Evolutionary conservation across 2,113 vertebrate genomes (phyloP), one percentile per base, ranked within the genome.

Genomic region (Notechis scutatus): DNA sequence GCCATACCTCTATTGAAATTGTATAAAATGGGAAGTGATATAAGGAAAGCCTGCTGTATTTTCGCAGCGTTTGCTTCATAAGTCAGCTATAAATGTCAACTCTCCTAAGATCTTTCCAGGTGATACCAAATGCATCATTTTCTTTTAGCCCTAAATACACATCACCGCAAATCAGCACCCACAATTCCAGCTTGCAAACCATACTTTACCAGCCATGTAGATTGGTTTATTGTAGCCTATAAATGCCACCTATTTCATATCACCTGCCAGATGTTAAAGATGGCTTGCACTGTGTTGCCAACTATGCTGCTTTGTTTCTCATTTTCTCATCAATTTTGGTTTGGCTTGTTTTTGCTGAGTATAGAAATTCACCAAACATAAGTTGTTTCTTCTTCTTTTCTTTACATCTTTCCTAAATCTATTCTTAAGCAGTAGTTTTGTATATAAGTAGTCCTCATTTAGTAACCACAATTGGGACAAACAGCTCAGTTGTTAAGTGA

Each of bases 11-110:
- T 14, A 74, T 0, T 87, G 0, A 0, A 88, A 91, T 18, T 93
- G 26, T 42, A 59, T 52, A 90, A 92, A 61, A 57, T 10, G 39
- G 92, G 59, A 87, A 93, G 92, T 87, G 91, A 0, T 90, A 47
- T 54, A 89, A 59, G 56, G 90, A 93, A 93, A 42, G 12, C 20
- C 91, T 14, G 12, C 55, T 0, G 0, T 6, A 94, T 95, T 91
- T 92, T 90, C 57, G 92, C 85, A 6, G 93, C 57, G 26, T 87
- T 93, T 88, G 9, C 54, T 95, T 95, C 92, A 90, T 74, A 95
- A 95, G 87, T 52, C 26, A 39, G 26, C 57, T 88, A 92, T 85
- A 93, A 91, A 92, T 59, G 88, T 6, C 95, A 92, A 11, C 50
- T n/a, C 89, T 55, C 93, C 86, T 91, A 12, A 90, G 94, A 92